Percentiles rank a stretch among this genome's conserved stretches.
Conservation (phyloP, 1,140 invertebrate species). For the Pomacea maculata region DNA sequence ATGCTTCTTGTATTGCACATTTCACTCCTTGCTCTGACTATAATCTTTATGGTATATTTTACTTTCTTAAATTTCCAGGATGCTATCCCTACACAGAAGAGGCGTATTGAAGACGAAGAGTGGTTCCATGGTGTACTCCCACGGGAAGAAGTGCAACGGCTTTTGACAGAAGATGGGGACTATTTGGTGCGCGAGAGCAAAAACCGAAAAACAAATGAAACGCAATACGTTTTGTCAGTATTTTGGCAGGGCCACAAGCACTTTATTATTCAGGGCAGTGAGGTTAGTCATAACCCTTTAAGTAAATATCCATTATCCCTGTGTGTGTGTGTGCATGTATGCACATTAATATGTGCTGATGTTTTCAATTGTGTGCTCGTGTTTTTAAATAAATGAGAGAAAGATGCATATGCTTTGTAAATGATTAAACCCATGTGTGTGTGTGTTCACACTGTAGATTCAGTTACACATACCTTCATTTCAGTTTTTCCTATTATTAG, state of each 20-base stretch:
- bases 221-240: conserved; percentile 87
- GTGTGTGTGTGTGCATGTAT: no score
- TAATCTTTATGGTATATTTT: no score
- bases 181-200: conserved; percentile 92
- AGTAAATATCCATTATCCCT: neutral
- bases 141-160: conserved; percentile 91
- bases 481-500: no score
- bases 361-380: no score
- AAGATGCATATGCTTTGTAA: no score
- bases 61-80: conserved; percentile 12
- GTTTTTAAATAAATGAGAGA: no score
- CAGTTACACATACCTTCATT: no score
- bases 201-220: conserved; percentile 86
- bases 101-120: conserved; percentile 58
- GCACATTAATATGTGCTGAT: no score
- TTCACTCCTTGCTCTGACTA: no score
- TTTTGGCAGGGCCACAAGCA: conserved; percentile 94
- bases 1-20: no score
- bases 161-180: conserved; percentile 89
- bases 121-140: conserved; percentile 98
- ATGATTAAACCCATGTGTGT: no score
- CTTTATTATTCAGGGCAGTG: conserved; percentile 90
- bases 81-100: conserved; percentile 9
- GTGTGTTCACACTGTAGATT: no score
- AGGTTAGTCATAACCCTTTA: conserved; percentile 41